Conservation (phyloP, 2,797 vertebrate genomes). For the Naso thynnoides region DNA sequence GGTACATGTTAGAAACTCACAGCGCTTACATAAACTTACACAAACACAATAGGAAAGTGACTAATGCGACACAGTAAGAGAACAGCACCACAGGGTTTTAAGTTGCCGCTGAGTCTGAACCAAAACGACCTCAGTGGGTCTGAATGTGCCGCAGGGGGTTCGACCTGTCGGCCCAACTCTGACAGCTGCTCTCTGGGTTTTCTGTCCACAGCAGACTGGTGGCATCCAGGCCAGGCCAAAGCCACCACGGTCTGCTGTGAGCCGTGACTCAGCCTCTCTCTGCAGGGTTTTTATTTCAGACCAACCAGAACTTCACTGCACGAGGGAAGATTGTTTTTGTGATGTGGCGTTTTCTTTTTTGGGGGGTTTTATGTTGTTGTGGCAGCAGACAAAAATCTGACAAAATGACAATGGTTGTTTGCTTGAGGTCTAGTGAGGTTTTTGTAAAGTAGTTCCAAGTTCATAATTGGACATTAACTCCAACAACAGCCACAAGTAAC, state of each 20-base stretch:
- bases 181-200: background rate
- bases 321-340: background rate
- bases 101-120: slow-evolving; percentile 45
- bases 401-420: background rate
- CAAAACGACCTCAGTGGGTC: slow-evolving; percentile 35
- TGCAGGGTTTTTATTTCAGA: slow-evolving; percentile 12
- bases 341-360: background rate
- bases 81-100: slow-evolving; percentile 22
- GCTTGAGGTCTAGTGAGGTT: too few relatives aligned
- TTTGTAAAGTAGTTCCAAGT: too few relatives aligned
- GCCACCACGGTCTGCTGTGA: background rate
- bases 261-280: slow-evolving; percentile 21
- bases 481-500: too few relatives aligned
- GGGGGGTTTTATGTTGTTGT: background rate
- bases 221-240: slow-evolving; percentile 19
- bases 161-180: background rate
- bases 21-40: slow-evolving; percentile 29
- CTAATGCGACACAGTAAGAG: background rate
- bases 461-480: too few relatives aligned
- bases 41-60: slow-evolving; percentile 30
- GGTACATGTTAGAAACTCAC: slow-evolving; percentile 17
- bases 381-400: background rate
- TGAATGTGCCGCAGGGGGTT: slow-evolving; percentile 31
- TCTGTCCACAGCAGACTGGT: slow-evolving; percentile 12
- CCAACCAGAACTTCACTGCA: background rate